Conservation (phyloP, 2,888 invertebrate species). For the Drosophila robusta region DNA sequence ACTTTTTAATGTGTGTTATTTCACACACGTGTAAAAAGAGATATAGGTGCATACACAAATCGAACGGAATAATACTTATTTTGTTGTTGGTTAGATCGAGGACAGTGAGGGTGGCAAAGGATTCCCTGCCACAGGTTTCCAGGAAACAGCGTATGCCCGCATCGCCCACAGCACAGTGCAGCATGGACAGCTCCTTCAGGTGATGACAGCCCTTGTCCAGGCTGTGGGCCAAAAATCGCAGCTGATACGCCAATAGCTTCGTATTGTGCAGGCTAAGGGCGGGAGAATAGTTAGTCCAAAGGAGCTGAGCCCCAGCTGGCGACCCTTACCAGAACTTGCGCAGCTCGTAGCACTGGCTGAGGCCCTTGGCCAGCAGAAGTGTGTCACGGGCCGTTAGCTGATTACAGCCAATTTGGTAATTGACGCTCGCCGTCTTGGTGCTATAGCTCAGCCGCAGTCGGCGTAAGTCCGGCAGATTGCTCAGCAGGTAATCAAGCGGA, state of each 20-base stretch:
- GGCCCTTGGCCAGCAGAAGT: conserved; percentile 76
- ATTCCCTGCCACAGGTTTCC: conserved; percentile 78
- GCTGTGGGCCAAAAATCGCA: conserved; percentile 79
- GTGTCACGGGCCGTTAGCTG: conserved; percentile 82
- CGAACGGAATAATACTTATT: conserved; percentile 71
- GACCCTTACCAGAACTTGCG: conserved; percentile 79
- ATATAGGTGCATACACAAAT: too few relatives aligned
- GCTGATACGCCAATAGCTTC: conserved; percentile 82
- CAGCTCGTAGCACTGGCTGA: conserved; percentile 83
- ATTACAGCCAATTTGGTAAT: conserved; percentile 84
- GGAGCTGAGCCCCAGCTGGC: not conserved
- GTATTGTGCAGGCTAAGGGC: conserved; percentile 82
- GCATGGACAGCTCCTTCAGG: conserved; percentile 74
- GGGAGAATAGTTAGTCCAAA: not conserved
- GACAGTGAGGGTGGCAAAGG: conserved; percentile 76
- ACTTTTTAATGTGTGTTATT: too few relatives aligned
- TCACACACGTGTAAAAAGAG: too few relatives aligned
- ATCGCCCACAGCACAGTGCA: conserved; percentile 83
- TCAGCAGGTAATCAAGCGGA: conserved; percentile 84
- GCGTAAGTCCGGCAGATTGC: conserved; percentile 83
- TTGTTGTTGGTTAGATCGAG: conserved; percentile 84
- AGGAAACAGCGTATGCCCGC: conserved; percentile 83
- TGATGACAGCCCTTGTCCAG: conserved; percentile 84
- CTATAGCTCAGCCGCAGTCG: conserved; percentile 83
- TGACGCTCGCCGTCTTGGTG: conserved; percentile 83